phyloP scores from a whole-genome alignment of 2,797 vertebrate species.

The Lacerta viridis region DNA sequence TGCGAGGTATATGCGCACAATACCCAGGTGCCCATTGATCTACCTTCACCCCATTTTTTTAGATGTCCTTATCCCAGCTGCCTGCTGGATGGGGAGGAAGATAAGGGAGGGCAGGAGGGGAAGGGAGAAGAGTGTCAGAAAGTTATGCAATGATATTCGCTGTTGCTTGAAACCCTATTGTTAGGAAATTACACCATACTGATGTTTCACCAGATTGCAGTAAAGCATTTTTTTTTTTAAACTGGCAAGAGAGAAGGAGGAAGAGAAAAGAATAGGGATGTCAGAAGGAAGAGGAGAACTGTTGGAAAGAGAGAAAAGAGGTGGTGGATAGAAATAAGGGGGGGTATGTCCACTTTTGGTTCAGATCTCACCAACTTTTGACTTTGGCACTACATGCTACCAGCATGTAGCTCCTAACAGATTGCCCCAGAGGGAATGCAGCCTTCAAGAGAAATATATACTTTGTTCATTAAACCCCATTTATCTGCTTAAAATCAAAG shows the following conservation, averaged over 20 bases:
- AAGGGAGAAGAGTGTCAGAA: no score
- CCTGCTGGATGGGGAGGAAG: neutral
- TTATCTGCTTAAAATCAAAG: neutral
- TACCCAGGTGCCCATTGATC: neutral
- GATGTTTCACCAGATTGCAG: no score
- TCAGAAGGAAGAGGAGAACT: neutral
- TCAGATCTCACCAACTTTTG: neutral
- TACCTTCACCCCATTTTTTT: neutral
- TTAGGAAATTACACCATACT: no score
- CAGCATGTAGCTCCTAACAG: neutral
- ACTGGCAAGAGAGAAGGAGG: neutral
- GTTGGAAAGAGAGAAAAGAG: neutral
- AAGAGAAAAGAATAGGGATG: neutral
- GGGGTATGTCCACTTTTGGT: neutral
- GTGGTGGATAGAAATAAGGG: neutral
- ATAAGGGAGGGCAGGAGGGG: neutral
- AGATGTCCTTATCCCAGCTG: neutral
- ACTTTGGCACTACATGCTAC: neutral
- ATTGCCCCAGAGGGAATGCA: neutral
- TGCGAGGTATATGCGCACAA: neutral
- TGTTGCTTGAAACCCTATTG: no score
- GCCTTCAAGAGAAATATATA: neutral
- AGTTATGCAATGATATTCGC: no score
- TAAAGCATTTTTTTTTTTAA: no score
- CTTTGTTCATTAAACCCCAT: neutral